Base-by-base conservation (phyloP, 35 echinoderm and acorn worm species). In the Nesometra sesokonis region DNA sequence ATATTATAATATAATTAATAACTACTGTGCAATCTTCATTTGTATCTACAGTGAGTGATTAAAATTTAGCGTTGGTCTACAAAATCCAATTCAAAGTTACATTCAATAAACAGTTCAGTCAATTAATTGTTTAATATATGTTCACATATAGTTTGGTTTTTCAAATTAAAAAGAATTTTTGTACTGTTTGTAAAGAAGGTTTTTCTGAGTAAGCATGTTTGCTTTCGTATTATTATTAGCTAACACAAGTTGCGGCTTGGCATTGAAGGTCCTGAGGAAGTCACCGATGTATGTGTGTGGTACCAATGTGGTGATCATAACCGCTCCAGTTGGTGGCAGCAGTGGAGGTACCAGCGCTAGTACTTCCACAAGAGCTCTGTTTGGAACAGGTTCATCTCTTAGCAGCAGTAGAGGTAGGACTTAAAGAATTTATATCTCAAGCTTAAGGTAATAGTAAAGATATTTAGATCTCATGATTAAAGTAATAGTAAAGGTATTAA, bases 201-300 rank as follows among this genome's bases (percentile, higher is more conserved):
- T 39, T 31, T 11, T 76, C 76, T 32, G 19, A 11, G 4, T 23
- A 30, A 67, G 32, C 33, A 39, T 8, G 31, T 33, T 31, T 86
- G 1, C 0, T 85, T 32, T 17, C 3, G 0, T 76, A 34, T 21
- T 76, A 43, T 43, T 21, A 80, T 7, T 80, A 93, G 92, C 88
- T 35, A 93, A 88, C 0, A 93, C 92, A 32, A 93, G 92, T 76
- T 90, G 88, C 84, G 92, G 92, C 31, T 81, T 93, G 17, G 90
- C 92, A 31, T 77, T 93, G 88, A 93, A 93, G 76, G 83, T 93
- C 0, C 85, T 93, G 34, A 89, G 92, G 46, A 93, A 88, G 85
- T 87, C 92, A 15, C 92, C 92, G 15, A 83, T 93, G 52, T 93
- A 90, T 77, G 84, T 47, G 33, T 90, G 88, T 82, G 92, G 92